Base-by-base conservation (phyloP, 2,888 invertebrate species). In the Pandemis cinnamomeana region DNA sequence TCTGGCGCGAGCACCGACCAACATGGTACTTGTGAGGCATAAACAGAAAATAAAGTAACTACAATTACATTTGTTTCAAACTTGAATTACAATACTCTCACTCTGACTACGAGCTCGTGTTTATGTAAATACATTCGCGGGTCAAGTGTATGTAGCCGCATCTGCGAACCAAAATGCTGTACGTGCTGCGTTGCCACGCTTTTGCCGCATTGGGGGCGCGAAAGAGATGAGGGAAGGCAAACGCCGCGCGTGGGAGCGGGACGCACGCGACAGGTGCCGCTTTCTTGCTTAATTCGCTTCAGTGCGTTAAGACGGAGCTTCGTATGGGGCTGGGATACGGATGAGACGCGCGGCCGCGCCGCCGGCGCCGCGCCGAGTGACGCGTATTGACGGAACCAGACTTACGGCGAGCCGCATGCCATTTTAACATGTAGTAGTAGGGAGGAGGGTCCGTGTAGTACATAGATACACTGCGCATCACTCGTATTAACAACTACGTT, bases 201-300 rank as follows among this genome's bases (percentile, higher is more conserved):
- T 84, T 91, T 94, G 91, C 91, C 93, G 94, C 93, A 93, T 86
- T 92, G 90, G 89, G 85, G 89, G 85, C 85, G 83, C 71, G 87
- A 87, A 84, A 76, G 87, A 81, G 89, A 87, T 79, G 78, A 86
- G 67, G 79, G 80, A 20, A 15, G 15, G 8, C 7, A 83, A 71
- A 67, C 71, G 58, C 51, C 75, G 67, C 74, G 76, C 67, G 79
- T 71, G 69, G 77, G 20, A 46, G 79, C 77, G 77, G 76, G 73
- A 71, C 70, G 55, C 78, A 77, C 79, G 78, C 76, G 78, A 80
- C 82, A 81, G 77, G 78, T 82, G 82, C 64, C 78, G 68, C 42
- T 68, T 70, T 76, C 66, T 76, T 41, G 58, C 36, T 63, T 67
- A 58, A 70, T 76, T 72, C 27, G 36, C 8, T 7, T 27, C 48